These are phyloP conservation scores for Bubo blakistoni DNA, from an alignment of 2,113 vertebrate genomes.

Conservation along the genomic window DNA sequence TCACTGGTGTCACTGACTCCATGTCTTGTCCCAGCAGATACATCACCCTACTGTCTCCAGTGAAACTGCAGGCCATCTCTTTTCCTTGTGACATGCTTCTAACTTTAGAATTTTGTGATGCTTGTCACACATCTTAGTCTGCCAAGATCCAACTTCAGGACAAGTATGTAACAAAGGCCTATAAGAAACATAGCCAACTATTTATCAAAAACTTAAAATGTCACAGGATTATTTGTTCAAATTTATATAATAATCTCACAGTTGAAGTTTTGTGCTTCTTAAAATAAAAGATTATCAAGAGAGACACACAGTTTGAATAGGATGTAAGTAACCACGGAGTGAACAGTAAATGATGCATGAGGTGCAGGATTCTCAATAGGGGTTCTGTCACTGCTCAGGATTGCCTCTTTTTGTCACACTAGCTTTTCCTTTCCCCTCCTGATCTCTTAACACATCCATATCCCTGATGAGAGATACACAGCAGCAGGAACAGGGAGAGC, in stretches of 20 bases:
- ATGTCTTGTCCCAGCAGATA: background rate
- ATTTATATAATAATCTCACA: background rate
- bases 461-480: background rate
- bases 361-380: background rate
- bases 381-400: background rate
- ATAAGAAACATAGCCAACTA: background rate
- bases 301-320: background rate
- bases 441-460: background rate
- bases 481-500: background rate
- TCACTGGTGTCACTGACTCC: background rate
- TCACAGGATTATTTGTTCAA: background rate
- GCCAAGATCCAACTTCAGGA: background rate
- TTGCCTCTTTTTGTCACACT: background rate
- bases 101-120: background rate
- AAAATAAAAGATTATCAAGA: background rate
- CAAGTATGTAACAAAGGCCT: background rate
- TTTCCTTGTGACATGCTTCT: background rate
- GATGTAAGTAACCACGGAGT: background rate
- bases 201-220: background rate
- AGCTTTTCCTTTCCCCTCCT: background rate
- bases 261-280: background rate
- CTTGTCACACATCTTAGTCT: background rate
- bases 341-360: background rate
- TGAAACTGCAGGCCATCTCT: background rate
- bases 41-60: background rate